These are phyloP conservation scores for Spinibarbus caldwelli DNA, from an alignment of 2,797 vertebrate species.

Conservation along the genomic window DNA sequence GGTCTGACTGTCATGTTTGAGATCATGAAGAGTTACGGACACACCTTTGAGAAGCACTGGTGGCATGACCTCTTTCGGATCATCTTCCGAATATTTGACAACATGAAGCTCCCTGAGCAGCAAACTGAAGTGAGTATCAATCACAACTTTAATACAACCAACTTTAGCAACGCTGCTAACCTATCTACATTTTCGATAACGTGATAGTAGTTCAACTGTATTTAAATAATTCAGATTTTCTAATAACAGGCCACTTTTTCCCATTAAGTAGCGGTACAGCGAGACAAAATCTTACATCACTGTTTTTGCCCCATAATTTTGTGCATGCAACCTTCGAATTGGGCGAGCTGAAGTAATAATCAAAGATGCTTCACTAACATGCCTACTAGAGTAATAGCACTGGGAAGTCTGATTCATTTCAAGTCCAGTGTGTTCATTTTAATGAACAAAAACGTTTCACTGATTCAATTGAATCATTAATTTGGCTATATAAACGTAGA, in stretches of 20 bases:
- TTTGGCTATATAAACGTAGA: background rate
- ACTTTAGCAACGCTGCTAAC: background rate
- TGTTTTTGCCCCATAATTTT: background rate
- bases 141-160: background rate
- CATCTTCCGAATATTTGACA: conserved; percentile 96
- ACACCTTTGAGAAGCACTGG: conserved; percentile 96
- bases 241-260: background rate
- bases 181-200: no score
- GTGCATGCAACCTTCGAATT: background rate
- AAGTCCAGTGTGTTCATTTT: background rate
- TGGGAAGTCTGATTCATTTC: background rate
- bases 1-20: conserved; percentile 98
- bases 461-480: no score
- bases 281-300: background rate
- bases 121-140: conserved; percentile 88
- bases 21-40: conserved; percentile 98
- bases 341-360: background rate
- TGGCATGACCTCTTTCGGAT: conserved; percentile 98
- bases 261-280: background rate
- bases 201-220: no score
- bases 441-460: background rate
- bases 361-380: background rate
- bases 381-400: background rate
- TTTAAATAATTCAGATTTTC: background rate
- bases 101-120: conserved; percentile 97